These are phyloP conservation scores for Promerops cafer DNA, from an alignment of 2,113 vertebrate species.

Conservation along the genomic window DNA sequence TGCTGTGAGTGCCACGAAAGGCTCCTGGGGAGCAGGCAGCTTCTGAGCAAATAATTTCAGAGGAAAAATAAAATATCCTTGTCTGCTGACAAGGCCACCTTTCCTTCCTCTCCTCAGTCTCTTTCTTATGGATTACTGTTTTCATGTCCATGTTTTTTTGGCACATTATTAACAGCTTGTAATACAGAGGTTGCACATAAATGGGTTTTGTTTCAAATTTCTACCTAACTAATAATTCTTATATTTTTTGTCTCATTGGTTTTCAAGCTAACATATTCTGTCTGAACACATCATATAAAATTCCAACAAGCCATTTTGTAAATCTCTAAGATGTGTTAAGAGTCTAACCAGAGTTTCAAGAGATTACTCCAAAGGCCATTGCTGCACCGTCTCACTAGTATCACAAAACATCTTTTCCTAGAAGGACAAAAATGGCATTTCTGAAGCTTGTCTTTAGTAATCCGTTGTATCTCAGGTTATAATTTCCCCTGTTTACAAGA, in stretches of 20 bases:
- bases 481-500: background rate
- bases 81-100: background rate
- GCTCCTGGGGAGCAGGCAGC: background rate
- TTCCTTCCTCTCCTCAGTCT: background rate
- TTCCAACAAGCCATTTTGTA: background rate
- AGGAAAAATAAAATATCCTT: background rate
- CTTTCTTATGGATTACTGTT: background rate
- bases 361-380: background rate
- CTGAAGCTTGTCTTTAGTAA: background rate
- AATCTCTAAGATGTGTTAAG: background rate
- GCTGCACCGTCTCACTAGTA: background rate
- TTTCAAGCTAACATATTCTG: conserved; percentile 20
- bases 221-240: background rate
- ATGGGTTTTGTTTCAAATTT: background rate
- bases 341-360: background rate
- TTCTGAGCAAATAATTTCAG: background rate
- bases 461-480: background rate
- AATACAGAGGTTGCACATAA: background rate
- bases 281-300: background rate
- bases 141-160: background rate
- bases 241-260: background rate
- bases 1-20: background rate
- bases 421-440: background rate
- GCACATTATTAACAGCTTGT: background rate
- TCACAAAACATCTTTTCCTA: background rate